A percentile compares a stretch with the other conserved stretches of the same genome.
Evolutionary conservation across 23 tunicate species (phyloP).

Genomic region (Clavelina lepadiformis): DNA sequence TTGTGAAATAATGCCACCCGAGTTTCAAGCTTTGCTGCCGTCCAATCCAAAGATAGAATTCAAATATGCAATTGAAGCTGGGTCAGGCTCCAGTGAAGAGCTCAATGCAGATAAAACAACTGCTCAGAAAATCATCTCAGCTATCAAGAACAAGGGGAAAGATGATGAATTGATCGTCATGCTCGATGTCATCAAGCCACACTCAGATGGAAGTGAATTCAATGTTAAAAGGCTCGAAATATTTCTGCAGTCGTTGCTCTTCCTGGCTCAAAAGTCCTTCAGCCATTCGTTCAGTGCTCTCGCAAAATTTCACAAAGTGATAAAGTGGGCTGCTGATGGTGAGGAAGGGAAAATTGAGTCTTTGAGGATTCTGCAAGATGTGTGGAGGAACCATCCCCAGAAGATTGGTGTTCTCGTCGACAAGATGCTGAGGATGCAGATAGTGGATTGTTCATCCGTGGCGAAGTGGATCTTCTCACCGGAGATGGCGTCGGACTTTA

Average conservation of each 20-base stretch:
- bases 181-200: conserved; percentile 51
- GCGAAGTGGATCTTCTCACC: conserved; percentile 97
- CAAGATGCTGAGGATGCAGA: conserved; percentile 89
- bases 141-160: conserved; percentile 60
- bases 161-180: conserved; percentile 75
- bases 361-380: conserved; percentile 50
- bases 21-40: conserved; percentile 73
- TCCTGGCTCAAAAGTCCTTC: conserved; percentile 91
- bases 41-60: conserved; percentile 48
- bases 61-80: conserved; percentile 57
- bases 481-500: conserved; percentile 86
- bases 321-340: conserved; percentile 71
- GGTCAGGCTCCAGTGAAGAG: conserved; percentile 18
- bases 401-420: conserved; percentile 96
- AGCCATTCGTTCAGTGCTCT: conserved; percentile 95
- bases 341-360: conserved; percentile 75
- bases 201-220: background rate
- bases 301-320: conserved; percentile 76
- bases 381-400: conserved; percentile 89
- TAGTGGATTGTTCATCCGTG: conserved; percentile 90
- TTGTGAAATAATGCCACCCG: conserved; percentile 67
- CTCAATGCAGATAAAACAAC: conserved; percentile 35
- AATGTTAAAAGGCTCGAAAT: conserved; percentile 54
- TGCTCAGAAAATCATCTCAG: conserved; percentile 61
- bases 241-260: conserved; percentile 75